Conservation (phyloP, 1,140 invertebrate species). For the Pristionchus pacificus region DNA sequence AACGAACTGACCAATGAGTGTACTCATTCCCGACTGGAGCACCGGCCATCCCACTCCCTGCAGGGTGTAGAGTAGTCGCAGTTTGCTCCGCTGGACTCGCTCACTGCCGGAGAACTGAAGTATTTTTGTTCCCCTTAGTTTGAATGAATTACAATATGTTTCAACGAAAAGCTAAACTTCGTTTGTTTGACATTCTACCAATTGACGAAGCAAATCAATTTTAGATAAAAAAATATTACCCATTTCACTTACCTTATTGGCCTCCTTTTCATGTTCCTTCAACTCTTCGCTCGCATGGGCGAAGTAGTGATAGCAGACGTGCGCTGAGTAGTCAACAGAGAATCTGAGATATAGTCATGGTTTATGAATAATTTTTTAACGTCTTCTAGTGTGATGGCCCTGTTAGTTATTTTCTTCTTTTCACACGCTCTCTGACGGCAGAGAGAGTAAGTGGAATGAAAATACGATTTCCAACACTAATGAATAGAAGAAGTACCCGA, state of each 20-base stretch:
- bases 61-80: slow-evolving; percentile 33
- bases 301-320: slow-evolving; percentile 54
- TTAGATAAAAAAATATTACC: too few relatives aligned
- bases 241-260: neutral
- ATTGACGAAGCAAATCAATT: too few relatives aligned
- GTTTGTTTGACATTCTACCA: too few relatives aligned
- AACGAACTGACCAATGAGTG: slow-evolving; percentile 1
- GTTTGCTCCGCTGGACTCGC: neutral
- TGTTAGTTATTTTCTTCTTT: too few relatives aligned
- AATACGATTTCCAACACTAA: too few relatives aligned
- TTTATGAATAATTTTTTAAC: too few relatives aligned
- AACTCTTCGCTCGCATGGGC: slow-evolving; percentile 36
- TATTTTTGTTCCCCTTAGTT: neutral
- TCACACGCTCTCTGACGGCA: too few relatives aligned
- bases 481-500: too few relatives aligned
- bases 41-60: slow-evolving; percentile 50
- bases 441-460: too few relatives aligned
- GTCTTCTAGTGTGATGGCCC: too few relatives aligned
- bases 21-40: slow-evolving; percentile 32
- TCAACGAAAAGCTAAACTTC: too few relatives aligned
- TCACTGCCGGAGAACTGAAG: neutral
- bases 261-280: neutral
- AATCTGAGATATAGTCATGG: too few relatives aligned
- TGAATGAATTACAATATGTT: neutral
- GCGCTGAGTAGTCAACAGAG: slow-evolving; percentile 50